Evolutionary conservation across 1,140 invertebrate genomes (phyloP), one percentile per base, ranked within the genome.

Genomic region (Sitophilus oryzae): DNA sequence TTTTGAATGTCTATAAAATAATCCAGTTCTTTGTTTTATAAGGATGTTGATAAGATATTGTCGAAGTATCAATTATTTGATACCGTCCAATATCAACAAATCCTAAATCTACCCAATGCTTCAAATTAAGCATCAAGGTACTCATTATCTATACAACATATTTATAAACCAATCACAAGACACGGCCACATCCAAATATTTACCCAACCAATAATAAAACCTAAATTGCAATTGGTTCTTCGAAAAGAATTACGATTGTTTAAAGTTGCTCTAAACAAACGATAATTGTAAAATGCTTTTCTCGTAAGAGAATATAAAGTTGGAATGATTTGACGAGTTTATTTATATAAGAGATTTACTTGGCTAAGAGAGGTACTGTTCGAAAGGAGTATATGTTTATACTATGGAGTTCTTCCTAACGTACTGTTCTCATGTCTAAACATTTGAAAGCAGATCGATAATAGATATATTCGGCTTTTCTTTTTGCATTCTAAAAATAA

Each of bases 191-290:
- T 52, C 42, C 42, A 52, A 52, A 52, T 52, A 52, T 52, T 52
- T 52, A 52, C 30, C 2, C 18, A n/a, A n/a, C 15, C 5, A 52
- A 52, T 44, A 44, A 52, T 44, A 45, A 36, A 44, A 45, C 42
- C 2, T 11, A 45, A 51, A 45, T 52, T 52, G 41, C 30, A 25
- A 44, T 44, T 44, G 42, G 1, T 44, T 44, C 25, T 52, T 52
- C 18, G n/a, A 52, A 52, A 52, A 49, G 42, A 52, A 52, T 52
- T 52, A 52, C 51, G 51, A 52, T 52, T 52, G 51, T 52, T 52
- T 52, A 45, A 52, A 23, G 2, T 10, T 16, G 14, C n/a, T 2
- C 37, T 52, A 52, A 52, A 52, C 51, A 52, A 52, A 45, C 41
- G 42, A 45, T 45, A 45, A 52, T 52, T 52, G 51, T 52, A 52